Evolutionary conservation across 2,797 vertebrate genomes (phyloP), one percentile per base, ranked within the genome.

Genomic region (Eremophila alpestris): DNA sequence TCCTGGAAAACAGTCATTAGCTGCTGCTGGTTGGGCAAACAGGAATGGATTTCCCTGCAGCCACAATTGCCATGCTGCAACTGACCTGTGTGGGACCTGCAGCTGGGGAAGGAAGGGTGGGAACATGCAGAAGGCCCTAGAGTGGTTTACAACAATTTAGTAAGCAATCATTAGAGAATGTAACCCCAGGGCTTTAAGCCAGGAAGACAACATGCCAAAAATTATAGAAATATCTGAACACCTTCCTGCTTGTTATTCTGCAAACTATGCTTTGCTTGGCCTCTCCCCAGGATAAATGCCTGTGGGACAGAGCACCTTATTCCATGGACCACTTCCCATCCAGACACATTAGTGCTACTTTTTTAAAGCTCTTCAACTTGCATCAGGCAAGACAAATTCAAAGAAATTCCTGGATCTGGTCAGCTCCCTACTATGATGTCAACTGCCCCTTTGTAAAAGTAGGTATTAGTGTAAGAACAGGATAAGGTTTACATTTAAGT

Each of bases 11-110:
- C 52, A 70, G 16, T 67, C 70, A 52, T 49, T 43, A 71, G 34
- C 30, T 83, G 54, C 60, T 24, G 13, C 32, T 20, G 15, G 29
- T 5, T 74, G 20, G 17, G 32, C 34, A 74, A 77, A 58, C 26
- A 85, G 60, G 30, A 85, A 38, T 6, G 20, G 56, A 63, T 59
- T 81, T 45, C 40, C 14, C 3, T 40, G 78, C 29, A 87, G 77
- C 54, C 62, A 34, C 48, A 73, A 30, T 26, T 20, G 26, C 30
- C 1, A 2, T 65, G 75, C 40, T 2, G 7, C 22, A 69, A 26
- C 13, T 0, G 0, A 54, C 24, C 17, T 38, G 26, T 0, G 1
- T 45, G 38, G 40, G 60, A 76, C 34, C 13, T 9, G 40, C 38
- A 49, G 34, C 38, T 27, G 38, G 6, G 36, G 8, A 23, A 68